phyloP scores from a whole-genome alignment of 2,797 vertebrate genomes.

The Syngnathus acus region DNA sequence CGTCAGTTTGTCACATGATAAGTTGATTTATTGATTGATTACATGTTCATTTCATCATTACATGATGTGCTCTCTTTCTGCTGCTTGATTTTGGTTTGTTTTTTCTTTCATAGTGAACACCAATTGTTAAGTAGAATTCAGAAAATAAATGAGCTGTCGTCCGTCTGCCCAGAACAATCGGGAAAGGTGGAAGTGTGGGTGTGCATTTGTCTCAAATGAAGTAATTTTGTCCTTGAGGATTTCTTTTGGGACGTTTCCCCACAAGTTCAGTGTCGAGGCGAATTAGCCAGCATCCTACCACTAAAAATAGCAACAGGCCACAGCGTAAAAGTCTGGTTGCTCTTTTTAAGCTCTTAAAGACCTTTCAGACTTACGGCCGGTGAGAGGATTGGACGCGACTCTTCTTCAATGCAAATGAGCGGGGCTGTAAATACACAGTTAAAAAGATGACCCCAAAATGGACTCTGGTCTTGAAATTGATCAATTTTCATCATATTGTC shows the following conservation, averaged over 20 bases:
- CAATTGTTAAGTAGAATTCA: neutral
- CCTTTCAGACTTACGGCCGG: constrained; percentile 52
- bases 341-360: constrained; percentile 59
- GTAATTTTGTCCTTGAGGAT: neutral
- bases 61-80: too few relatives aligned
- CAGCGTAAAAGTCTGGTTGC: constrained; percentile 42
- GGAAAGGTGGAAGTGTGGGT: neutral
- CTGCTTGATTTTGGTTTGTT: too few relatives aligned
- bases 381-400: constrained; percentile 31
- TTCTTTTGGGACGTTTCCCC: neutral
- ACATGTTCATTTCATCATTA: too few relatives aligned
- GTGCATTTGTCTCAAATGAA: neutral
- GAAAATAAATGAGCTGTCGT: neutral
- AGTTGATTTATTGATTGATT: neutral
- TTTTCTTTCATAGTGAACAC: neutral
- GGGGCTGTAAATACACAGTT: neutral
- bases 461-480: too few relatives aligned
- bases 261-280: neutral
- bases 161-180: neutral
- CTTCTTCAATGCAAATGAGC: neutral
- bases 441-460: neutral
- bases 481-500: too few relatives aligned
- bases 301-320: constrained; percentile 3
- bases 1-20: neutral
- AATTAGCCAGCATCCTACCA: constrained; percentile 11